Evolutionary conservation across 2,888 invertebrate genomes (phyloP).

Genomic region (Ophonus ardosiacus): DNA sequence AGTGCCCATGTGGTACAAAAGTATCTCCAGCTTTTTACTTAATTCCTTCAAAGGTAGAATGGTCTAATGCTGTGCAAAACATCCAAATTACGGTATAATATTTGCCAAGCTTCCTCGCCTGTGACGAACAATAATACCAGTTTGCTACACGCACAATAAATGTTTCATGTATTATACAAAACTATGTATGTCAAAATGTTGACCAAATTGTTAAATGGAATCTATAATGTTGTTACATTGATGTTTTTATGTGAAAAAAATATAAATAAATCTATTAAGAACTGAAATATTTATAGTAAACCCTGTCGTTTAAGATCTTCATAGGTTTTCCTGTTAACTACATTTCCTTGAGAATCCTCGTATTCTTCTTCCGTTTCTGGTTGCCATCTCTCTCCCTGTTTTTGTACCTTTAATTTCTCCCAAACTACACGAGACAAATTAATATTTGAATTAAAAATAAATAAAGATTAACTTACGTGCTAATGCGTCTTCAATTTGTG

Average conservation of each 20-base stretch:
- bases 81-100: conserved; percentile 86
- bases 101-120: conserved; percentile 46
- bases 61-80: conserved; percentile 92
- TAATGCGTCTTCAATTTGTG: conserved; percentile 98
- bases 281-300: conserved; percentile 82
- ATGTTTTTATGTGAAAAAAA: conserved; percentile 51
- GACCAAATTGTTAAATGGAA: conserved; percentile 51
- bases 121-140: conserved; percentile 53
- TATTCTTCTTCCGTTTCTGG: conserved; percentile 99
- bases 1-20: conserved; percentile 93
- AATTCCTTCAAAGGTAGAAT: conserved; percentile 93
- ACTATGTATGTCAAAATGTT: conserved; percentile 28
- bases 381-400: conserved; percentile 96
- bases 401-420: conserved; percentile 97
- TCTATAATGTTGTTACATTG: conserved; percentile 43
- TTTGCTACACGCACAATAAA: conserved; percentile 39
- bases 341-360: conserved; percentile 99
- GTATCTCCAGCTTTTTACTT: conserved; percentile 95
- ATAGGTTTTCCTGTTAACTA: conserved; percentile 98
- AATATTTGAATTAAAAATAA: neutral
- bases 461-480: conserved; percentile 82
- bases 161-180: conserved; percentile 45
- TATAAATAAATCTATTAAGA: conserved; percentile 37
- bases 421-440: conserved; percentile 83
- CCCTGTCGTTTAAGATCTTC: conserved; percentile 99